These are phyloP conservation scores for Nysson spinosus DNA, from an alignment of 2,888 invertebrate species.

Conservation along the genomic window DNA sequence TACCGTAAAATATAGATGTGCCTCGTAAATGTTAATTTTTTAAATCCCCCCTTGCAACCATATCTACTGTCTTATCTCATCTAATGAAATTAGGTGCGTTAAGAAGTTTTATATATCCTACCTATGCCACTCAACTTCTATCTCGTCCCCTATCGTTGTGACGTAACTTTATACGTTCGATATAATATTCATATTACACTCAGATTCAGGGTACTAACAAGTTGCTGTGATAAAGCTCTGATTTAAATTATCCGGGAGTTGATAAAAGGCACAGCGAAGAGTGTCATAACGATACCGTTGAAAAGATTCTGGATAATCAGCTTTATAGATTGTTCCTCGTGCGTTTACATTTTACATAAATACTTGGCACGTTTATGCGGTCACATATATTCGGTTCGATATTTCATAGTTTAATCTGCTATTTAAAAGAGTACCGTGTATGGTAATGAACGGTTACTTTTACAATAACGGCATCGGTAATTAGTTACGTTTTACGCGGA, in stretches of 20 bases:
- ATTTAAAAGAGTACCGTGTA: conserved; percentile 28
- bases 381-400: conserved; percentile 10
- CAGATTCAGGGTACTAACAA: no score
- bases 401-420: conserved; percentile 25
- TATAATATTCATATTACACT: no score
- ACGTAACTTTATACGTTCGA: no score
- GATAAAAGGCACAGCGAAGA: not conserved
- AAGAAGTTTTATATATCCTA: no score
- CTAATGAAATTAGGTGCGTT: conserved; percentile 39
- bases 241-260: no score
- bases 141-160: no score
- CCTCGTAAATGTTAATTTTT: conserved; percentile 45
- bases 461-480: conserved; percentile 56
- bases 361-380: not conserved
- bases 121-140: no score
- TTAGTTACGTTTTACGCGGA: conserved; percentile 54
- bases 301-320: not conserved
- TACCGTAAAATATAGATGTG: conserved; percentile 38
- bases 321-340: not conserved
- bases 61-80: conserved; percentile 32
- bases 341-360: no score
- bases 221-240: no score
- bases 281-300: conserved; percentile 1
- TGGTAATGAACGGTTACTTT: conserved; percentile 48
- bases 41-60: conserved; percentile 34